Base-by-base conservation (phyloP, 2,113 vertebrate genomes). In the Girardinichthys multiradiatus region DNA sequence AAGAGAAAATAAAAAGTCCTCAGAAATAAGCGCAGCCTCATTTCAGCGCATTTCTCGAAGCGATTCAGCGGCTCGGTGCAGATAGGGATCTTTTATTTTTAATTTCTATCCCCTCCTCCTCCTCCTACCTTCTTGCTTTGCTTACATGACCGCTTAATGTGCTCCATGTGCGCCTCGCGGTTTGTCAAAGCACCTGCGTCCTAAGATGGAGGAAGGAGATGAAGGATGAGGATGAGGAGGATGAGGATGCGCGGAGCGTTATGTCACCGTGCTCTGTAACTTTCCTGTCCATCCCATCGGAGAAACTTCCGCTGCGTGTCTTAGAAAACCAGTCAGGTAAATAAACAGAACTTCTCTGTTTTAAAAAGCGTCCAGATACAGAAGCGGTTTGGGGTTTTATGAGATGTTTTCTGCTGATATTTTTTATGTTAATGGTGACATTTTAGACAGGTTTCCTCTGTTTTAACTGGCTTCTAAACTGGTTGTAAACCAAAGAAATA, bases 121-220 rank as follows among this genome's bases (percentile, higher is more conserved):
- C 68, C n/a, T 65, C 75, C 68, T 45, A 48, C 75, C 68, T 70
- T 57, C 62, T 66, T 42, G 66, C 59, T 35, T 86, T 75, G 84
- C 88, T 83, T 73, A 75, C 86, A 87, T 88, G 88, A 86, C 77
- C 87, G 84, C 88, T 85, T 86, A 86, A 87, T 82, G 86, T 72
- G 74, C 77, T 74, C 75, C 65, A 83, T 84, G 83, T 79, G 88
- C 72, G 83, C 74, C 79, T 76, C 74, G 37, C 86, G 81, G 84
- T 86, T 88, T 86, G 91, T 91, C 89, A 90, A 84, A 90, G 90
- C 92, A 94, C 91, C 94, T 92, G 91, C 92, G 91, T 91, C 90
- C 92, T 93, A 94, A 94, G 87, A 94, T 94, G 94, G 94, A 93
- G 94, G 94, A 91, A 87, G 74, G 86, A 89, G 91, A 91, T 91